Evolutionary conservation across 2,113 vertebrate genomes (phyloP).

Genomic region (Uria lomvia): DNA sequence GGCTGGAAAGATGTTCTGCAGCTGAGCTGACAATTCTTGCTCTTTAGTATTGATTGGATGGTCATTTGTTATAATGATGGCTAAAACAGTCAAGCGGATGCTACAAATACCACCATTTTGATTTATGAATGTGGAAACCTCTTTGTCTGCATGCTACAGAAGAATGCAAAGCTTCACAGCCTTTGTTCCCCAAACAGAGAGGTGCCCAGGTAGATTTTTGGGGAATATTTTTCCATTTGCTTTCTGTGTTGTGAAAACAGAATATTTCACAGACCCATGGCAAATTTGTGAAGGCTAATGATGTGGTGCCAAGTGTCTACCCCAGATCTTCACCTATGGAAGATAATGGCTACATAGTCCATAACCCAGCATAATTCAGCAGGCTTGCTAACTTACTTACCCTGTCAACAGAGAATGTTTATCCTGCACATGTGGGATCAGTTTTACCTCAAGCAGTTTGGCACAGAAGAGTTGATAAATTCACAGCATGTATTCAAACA

Average conservation of each 20-base stretch:
- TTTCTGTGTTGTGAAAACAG: neutral
- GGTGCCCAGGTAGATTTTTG: neutral
- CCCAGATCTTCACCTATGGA: neutral
- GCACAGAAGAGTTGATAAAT: constrained; percentile 14
- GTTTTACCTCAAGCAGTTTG: constrained; percentile 9
- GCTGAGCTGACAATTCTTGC: neutral
- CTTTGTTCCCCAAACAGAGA: neutral
- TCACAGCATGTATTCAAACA: constrained; percentile 10
- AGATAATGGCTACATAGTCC: neutral
- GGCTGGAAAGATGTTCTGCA: neutral
- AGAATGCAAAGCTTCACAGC: neutral
- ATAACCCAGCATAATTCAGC: neutral
- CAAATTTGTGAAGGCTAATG: neutral
- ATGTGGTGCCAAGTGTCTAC: neutral
- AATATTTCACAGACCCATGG: neutral
- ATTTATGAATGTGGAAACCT: neutral
- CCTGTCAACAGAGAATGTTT: neutral
- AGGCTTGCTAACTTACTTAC: neutral
- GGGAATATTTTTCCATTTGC: neutral
- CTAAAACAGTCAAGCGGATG: neutral
- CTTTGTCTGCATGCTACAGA: neutral
- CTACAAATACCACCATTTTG: neutral
- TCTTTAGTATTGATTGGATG: neutral
- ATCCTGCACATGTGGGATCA: neutral
- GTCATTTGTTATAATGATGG: neutral